Percentiles rank a stretch among this genome's conserved stretches.
These are phyloP conservation scores for Rhinatrema bivittatum DNA, from an alignment of 2,797 vertebrate genomes.

Conservation along the genomic window DNA sequence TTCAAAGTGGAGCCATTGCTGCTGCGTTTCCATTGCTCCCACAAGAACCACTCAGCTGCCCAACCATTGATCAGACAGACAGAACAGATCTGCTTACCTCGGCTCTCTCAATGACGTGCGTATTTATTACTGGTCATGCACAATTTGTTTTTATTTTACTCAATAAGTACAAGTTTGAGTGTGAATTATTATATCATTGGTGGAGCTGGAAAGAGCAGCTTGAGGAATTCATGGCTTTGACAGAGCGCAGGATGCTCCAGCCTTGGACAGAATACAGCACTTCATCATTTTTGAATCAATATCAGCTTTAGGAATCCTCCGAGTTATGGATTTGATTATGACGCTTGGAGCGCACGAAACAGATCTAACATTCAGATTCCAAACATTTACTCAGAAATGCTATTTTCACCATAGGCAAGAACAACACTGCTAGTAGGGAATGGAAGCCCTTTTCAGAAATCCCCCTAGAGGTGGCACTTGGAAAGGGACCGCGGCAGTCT, in stretches of 20 bases:
- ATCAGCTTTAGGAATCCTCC: conserved; percentile 14
- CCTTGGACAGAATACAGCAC: conserved; percentile 3
- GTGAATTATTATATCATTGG: conserved; percentile 10
- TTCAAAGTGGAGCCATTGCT: background rate
- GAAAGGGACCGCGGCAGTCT: too few species aligned
- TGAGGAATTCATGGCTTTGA: conserved; percentile 3
- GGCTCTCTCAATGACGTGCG: background rate
- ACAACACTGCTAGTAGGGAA: too few species aligned
- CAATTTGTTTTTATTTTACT: background rate
- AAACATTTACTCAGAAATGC: conserved; percentile 16
- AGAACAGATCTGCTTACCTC: background rate
- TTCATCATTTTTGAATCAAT: conserved; percentile 21
- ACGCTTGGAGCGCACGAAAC: conserved; percentile 25
- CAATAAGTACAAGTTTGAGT: background rate
- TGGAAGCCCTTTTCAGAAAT: background rate
- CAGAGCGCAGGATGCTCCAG: conserved; percentile 4
- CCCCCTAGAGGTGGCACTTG: background rate
- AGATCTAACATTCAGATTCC: conserved; percentile 25
- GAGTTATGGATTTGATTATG: conserved; percentile 21
- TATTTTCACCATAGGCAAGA: conserved; percentile 24
- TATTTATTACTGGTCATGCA: background rate
- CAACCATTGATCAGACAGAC: background rate
- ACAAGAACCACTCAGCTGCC: background rate
- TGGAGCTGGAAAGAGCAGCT: conserved; percentile 6
- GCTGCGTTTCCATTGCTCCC: too few species aligned